A percentile compares a stretch with the other conserved stretches of the same genome.
These are phyloP conservation scores for Sus cebifrons DNA, from an alignment of 2,797 vertebrate genomes.

Conservation along the genomic window DNA sequence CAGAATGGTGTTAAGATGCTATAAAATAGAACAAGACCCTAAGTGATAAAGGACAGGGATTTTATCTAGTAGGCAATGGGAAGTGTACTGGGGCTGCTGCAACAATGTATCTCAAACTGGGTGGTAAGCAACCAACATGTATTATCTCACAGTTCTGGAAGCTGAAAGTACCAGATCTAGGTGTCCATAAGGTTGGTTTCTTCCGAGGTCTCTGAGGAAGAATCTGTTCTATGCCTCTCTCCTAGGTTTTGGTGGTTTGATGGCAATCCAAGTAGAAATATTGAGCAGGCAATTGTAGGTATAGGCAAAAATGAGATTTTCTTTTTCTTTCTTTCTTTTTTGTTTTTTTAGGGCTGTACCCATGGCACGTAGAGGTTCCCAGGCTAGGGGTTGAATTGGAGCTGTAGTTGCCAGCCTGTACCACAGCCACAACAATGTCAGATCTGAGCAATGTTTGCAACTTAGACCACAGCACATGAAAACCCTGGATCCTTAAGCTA, in stretches of 20 bases:
- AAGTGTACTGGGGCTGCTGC: not conserved
- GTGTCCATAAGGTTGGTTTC: fast-evolving
- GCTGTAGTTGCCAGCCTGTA: too few relatives aligned
- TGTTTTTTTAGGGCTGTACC: too few relatives aligned
- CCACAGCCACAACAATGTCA: too few relatives aligned
- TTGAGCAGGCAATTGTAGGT: not conserved
- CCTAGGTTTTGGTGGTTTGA: not conserved
- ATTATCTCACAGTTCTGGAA: not conserved
- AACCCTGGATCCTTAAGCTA: too few relatives aligned
- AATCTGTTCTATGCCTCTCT: not conserved
- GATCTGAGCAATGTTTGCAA: too few relatives aligned
- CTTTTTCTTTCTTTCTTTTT: not conserved
- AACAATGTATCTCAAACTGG: not conserved
- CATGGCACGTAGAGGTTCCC: too few relatives aligned
- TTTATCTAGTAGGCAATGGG: not conserved
- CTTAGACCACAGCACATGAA: too few relatives aligned
- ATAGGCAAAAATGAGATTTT: not conserved
- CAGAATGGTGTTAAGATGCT: not conserved
- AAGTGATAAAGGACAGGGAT: not conserved
- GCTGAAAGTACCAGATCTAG: not conserved
- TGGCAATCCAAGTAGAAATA: not conserved
- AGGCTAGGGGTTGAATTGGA: too few relatives aligned
- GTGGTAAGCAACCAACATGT: not conserved
- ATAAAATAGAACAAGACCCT: not conserved
- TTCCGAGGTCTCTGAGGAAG: not conserved